These are phyloP conservation scores for Turritopsis rubra DNA, from an alignment of 30 jellyfish, hydroid and myxozoan genomes.

Conservation along the genomic window DNA sequence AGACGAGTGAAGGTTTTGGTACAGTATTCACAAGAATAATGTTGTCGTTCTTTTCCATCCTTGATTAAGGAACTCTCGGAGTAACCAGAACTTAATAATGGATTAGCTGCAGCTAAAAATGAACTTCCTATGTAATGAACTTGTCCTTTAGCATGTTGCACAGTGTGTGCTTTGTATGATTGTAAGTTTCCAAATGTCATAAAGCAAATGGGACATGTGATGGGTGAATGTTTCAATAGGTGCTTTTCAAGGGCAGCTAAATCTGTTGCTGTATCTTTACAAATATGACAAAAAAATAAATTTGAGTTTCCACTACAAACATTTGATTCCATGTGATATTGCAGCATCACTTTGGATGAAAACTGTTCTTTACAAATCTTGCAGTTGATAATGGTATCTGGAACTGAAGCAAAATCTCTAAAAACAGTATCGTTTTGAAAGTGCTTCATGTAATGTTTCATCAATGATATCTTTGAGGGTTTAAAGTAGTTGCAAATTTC, in stretches of 20 bases:
- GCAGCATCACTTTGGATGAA: not conserved
- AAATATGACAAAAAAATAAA: not conserved
- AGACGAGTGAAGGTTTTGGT: not conserved
- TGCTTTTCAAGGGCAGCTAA: not conserved
- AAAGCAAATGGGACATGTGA: conserved; percentile 11
- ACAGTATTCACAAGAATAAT: not conserved
- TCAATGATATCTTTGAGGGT: not conserved
- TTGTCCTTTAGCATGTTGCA: not conserved
- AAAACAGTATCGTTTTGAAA: not conserved
- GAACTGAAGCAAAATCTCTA: not conserved
- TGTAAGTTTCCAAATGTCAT: not conserved
- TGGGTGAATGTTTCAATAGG: not conserved
- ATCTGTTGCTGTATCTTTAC: not conserved
- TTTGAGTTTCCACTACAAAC: not conserved
- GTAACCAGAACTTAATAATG: not conserved
- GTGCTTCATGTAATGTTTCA: not conserved
- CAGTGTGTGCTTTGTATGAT: not conserved
- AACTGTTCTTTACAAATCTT: not conserved
- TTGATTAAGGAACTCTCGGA: not conserved
- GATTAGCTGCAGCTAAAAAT: not conserved
- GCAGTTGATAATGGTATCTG: not conserved
- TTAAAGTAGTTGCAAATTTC: not conserved
- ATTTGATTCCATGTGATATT: conserved; percentile 9
- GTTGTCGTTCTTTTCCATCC: not conserved
- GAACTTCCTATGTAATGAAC: not conserved